phyloP scores from a whole-genome alignment of 1,140 invertebrate genomes.

The Heliothis subflexa region DNA sequence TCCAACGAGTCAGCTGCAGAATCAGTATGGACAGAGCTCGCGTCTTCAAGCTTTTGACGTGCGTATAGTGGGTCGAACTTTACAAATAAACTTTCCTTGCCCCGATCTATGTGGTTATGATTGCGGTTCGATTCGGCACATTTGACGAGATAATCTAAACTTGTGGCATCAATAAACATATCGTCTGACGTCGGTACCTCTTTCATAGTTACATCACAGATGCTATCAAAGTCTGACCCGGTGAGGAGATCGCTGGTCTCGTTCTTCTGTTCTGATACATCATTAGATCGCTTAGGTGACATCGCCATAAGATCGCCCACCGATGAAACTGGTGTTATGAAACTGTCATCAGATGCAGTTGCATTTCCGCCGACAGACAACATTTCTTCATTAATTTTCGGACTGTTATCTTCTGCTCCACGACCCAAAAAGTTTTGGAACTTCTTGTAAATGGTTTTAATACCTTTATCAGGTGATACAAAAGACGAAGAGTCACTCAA shows the following conservation, averaged over 20 bases:
- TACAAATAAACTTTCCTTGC: slow-evolving; percentile 87
- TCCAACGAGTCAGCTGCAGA: slow-evolving; percentile 63
- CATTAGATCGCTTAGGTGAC: slow-evolving; percentile 65
- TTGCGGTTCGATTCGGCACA: slow-evolving; percentile 73
- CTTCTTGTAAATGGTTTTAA: slow-evolving; percentile 62
- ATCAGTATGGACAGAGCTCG: slow-evolving; percentile 55
- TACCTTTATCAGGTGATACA: slow-evolving; percentile 53
- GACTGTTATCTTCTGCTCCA: slow-evolving; percentile 38
- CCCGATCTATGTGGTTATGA: slow-evolving; percentile 73
- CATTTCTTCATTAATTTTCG: slow-evolving; percentile 57
- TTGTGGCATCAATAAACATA: slow-evolving; percentile 73
- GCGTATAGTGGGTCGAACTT: slow-evolving; percentile 88
- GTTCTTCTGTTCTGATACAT: slow-evolving; percentile 59
- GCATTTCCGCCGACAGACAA: slow-evolving; percentile 61
- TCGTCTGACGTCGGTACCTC: slow-evolving; percentile 73
- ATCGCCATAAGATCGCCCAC: slow-evolving; percentile 73
- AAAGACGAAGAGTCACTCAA: slow-evolving; percentile 45
- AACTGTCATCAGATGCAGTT: slow-evolving; percentile 68
- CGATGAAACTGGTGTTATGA: slow-evolving; percentile 72
- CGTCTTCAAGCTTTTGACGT: slow-evolving; percentile 62
- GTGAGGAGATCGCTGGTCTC: slow-evolving; percentile 74
- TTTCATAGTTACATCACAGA: slow-evolving; percentile 79
- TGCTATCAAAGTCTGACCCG: slow-evolving; percentile 73
- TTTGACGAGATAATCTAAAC: slow-evolving; percentile 76
- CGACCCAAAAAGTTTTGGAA: slow-evolving; percentile 57